A percentile compares a stretch with the other conserved stretches of the same genome.
These are phyloP conservation scores for Campoletis sonorensis DNA, from an alignment of 1,140 invertebrate species.

Conservation along the genomic window DNA sequence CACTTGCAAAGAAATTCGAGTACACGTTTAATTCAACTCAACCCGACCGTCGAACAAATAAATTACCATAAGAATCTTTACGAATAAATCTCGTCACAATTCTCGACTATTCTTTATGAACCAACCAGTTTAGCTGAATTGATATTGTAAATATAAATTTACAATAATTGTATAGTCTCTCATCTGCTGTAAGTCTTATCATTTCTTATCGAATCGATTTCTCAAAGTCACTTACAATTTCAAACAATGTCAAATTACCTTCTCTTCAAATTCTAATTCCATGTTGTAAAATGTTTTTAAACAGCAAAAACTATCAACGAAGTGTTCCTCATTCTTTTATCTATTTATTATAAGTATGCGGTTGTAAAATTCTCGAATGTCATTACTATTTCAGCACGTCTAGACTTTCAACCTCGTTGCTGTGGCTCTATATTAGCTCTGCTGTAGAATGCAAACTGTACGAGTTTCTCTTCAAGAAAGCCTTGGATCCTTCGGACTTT, in stretches of 20 bases:
- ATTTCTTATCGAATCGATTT: too few species aligned
- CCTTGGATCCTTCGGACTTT: background rate
- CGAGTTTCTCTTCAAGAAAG: background rate
- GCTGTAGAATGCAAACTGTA: background rate
- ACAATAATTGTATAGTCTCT: too few species aligned
- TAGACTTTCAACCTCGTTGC: background rate
- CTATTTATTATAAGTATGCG: background rate
- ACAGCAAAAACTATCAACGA: background rate
- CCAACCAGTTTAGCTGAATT: too few species aligned
- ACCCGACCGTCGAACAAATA: background rate
- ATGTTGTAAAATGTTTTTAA: background rate
- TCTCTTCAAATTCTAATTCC: background rate
- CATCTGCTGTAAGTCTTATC: too few species aligned
- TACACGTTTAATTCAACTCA: background rate
- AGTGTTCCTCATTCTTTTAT: background rate
- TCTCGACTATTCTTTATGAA: background rate
- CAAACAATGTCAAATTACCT: too few species aligned
- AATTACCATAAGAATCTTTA: background rate
- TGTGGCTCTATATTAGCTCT: background rate
- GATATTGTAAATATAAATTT: too few species aligned
- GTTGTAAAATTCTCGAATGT: background rate
- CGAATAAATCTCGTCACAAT: background rate
- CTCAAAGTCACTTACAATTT: too few species aligned
- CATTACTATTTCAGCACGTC: background rate
- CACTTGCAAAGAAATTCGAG: background rate